Evolutionary conservation across 2,888 invertebrate genomes (phyloP).

Genomic region (Cerceris ruficornis): DNA sequence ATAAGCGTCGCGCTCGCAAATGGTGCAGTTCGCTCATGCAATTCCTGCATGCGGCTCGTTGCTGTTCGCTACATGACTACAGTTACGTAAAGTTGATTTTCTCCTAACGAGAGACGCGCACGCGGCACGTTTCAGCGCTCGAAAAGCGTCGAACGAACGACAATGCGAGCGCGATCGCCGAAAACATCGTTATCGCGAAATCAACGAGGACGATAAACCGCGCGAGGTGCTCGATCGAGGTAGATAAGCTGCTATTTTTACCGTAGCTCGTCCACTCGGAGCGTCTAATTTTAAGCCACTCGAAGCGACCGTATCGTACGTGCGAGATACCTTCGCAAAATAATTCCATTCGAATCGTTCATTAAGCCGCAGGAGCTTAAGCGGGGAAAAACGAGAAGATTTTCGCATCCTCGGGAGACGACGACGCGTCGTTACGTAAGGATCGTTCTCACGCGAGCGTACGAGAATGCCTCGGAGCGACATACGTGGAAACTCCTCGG

Average conservation of each 20-base stretch:
- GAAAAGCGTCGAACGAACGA: background rate
- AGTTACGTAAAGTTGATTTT: slow-evolving; percentile 61
- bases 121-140: background rate
- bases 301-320: background rate
- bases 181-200: background rate
- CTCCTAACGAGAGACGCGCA: slow-evolving; percentile 27
- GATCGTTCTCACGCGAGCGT: slow-evolving; percentile 12
- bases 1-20: slow-evolving; percentile 55
- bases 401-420: background rate
- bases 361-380: no score
- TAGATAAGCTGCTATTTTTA: background rate
- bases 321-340: background rate
- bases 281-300: background rate
- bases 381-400: background rate
- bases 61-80: slow-evolving; percentile 41
- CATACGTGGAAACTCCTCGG: slow-evolving; percentile 32
- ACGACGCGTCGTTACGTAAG: slow-evolving; percentile 34
- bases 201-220: background rate
- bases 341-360: no score
- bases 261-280: background rate
- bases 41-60: slow-evolving; percentile 30
- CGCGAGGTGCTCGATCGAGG: background rate
- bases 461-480: slow-evolving; percentile 2
- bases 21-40: slow-evolving; percentile 49
- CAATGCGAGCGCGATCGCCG: background rate